These are phyloP conservation scores for Hermaeophaga mercurialis DNA, from an alignment of 2,888 invertebrate species.

Conservation along the genomic window DNA sequence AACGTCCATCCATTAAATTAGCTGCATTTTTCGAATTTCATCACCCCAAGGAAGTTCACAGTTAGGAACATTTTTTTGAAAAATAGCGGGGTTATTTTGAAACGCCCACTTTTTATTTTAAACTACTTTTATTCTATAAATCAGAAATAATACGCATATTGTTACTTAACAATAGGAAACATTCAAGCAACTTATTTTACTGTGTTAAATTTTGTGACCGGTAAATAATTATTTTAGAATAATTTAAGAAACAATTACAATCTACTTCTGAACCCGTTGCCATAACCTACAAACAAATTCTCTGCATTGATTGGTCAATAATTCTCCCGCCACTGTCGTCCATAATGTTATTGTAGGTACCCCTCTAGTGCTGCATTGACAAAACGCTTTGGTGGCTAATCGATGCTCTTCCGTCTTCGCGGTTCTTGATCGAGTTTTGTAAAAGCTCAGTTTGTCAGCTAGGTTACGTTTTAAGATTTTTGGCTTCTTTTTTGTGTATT, in stretches of 20 bases:
- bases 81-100: constrained; percentile 2
- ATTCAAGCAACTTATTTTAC: neutral
- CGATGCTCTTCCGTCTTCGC: constrained; percentile 47
- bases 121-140: neutral
- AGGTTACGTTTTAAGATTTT: constrained; percentile 44
- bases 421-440: constrained; percentile 35
- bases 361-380: constrained; percentile 53
- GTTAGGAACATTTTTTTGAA: constrained; percentile 1
- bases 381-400: constrained; percentile 50
- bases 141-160: neutral
- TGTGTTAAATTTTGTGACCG: neutral
- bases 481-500: constrained; percentile 30
- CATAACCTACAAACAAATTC: constrained; percentile 32
- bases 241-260: constrained; percentile 1
- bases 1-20: no score
- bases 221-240: neutral
- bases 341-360: constrained; percentile 54
- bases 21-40: neutral
- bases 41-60: neutral
- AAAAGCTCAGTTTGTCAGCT: constrained; percentile 37
- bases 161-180: neutral
- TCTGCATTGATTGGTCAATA: constrained; percentile 43
- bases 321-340: constrained; percentile 48
- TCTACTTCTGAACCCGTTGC: constrained; percentile 18
- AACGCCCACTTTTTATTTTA: constrained; percentile 6